Percentiles rank a stretch among this genome's conserved stretches.
phyloP scores from a whole-genome alignment of 37 sponge, comb jelly and placozoan species.

The Diacarnus erythraeanus region DNA sequence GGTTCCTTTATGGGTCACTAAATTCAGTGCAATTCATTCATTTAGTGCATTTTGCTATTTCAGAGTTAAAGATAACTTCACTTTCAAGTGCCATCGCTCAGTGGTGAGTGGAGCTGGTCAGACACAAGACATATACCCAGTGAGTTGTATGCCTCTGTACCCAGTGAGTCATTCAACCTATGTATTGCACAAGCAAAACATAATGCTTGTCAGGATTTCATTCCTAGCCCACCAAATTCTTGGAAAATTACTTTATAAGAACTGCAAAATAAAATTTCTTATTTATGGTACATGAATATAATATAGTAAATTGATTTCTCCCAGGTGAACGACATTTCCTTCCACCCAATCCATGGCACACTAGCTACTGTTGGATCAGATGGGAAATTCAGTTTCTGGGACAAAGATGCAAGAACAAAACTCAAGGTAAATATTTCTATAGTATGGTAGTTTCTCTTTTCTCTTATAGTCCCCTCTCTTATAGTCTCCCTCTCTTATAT shows the following conservation, averaged over 20 bases:
- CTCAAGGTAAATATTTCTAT: constrained; percentile 89
- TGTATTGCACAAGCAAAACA: no score
- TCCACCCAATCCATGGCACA: constrained; percentile 88
- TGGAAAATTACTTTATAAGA: no score
- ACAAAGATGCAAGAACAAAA: constrained; percentile 94
- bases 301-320: background rate
- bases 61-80: constrained; percentile 94
- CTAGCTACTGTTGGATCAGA: constrained; percentile 93
- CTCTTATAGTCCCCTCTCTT: no score
- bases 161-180: background rate
- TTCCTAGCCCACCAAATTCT: no score
- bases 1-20: no score
- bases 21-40: no score
- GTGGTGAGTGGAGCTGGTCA: constrained; percentile 51
- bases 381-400: constrained; percentile 97
- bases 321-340: constrained; percentile 95
- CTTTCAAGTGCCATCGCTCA: constrained; percentile 96
- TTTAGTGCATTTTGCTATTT: no score
- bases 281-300: no score
- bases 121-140: constrained; percentile 92
- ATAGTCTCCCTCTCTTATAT: no score
- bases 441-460: no score
- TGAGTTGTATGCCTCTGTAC: constrained; percentile 21
- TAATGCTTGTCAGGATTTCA: no score
- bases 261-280: no score